Evolutionary conservation across 1,140 invertebrate genomes (phyloP), one percentile per base, ranked within the genome.

Genomic region (Physella acuta): DNA sequence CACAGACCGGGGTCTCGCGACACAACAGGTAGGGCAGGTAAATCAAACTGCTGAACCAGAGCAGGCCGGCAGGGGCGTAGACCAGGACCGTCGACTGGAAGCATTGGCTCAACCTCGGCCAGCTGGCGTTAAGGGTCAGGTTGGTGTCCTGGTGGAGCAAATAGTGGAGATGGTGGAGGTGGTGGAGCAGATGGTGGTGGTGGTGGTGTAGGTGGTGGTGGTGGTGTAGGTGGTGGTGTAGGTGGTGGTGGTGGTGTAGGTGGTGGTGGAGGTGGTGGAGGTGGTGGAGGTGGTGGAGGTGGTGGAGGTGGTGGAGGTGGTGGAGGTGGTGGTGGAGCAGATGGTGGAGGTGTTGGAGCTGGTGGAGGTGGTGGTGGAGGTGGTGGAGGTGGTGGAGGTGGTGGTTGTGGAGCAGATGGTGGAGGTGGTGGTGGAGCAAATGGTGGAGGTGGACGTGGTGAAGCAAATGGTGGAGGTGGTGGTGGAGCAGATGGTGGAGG

Each of bases 321-420:
- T 30, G 58, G 16, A 11, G 28, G 34, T 60, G 58, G 30, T 31
- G 28, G 34, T 60, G 58, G n/a, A 30, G 58, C 17, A 30, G 58
- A 58, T 59, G 52, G 31, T 67, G 64, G 36, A 59, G 64, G 26
- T 58, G 64, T 17, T 59, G 64, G 36, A 59, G 44, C n/a, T 67
- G 64, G 36, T 67, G 64, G 31, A 28, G 64, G 26, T 67, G 64
- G 26, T 58, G 64, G 36, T 59, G 52, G 17, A 59, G 51, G 36
- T 67, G 49, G 17, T 67, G 64, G 34, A 26, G 64, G 36, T 67
- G 49, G 26, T 58, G 64, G 36, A 59, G 64, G 26, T 58, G 51
- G 26, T 67, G 20, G 52, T 53, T 20, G 52, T n/a, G 4, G n/a
- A 5, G 52, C 20, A 24, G 52, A 26, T 53, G 52, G 28, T 26